Evolutionary conservation across 2,888 invertebrate species (phyloP), one percentile per base, ranked within the genome.

Genomic region (Folsomia candida): DNA sequence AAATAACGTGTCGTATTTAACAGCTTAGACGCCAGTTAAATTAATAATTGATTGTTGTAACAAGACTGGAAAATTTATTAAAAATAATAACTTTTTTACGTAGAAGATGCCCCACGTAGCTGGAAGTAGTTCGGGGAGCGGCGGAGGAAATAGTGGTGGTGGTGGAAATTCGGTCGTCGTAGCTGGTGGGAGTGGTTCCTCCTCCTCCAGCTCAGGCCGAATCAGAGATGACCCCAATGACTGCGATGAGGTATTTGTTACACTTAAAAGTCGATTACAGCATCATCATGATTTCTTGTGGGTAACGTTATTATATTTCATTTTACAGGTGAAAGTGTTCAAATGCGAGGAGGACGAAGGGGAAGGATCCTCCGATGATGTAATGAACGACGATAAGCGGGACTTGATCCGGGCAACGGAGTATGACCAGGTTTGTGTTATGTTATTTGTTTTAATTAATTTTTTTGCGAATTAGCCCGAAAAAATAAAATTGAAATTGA

Each of bases 221-320:
- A 76, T 76, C 69, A 71, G 78, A 68, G 80, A 80, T 62, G 80
- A 80, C 72, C 78, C 80, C 20, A 78, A 78, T 72, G 80, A 78
- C 75, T 76, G 77, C 65, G 80, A 80, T 69, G 79, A 79, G 71
- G 78, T 79, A 60, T n/a, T n/a, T n/a, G n/a, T n/a, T n/a, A n/a
- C n/a, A n/a, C n/a, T n/a, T n/a, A n/a, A n/a, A n/a, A n/a, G n/a
- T n/a, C n/a, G n/a, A n/a, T n/a, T n/a, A n/a, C n/a, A n/a, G n/a
- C n/a, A n/a, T n/a, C n/a, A n/a, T n/a, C n/a, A n/a, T n/a, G n/a
- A n/a, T n/a, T n/a, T n/a, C n/a, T n/a, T n/a, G n/a, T n/a, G n/a
- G n/a, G n/a, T n/a, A n/a, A n/a, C n/a, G n/a, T n/a, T n/a, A n/a
- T n/a, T n/a, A n/a, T n/a, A n/a, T n/a, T n/a, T n/a, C n/a, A n/a